Base-by-base conservation (phyloP, 2,113 vertebrate species). In the Climacteris rufus region DNA sequence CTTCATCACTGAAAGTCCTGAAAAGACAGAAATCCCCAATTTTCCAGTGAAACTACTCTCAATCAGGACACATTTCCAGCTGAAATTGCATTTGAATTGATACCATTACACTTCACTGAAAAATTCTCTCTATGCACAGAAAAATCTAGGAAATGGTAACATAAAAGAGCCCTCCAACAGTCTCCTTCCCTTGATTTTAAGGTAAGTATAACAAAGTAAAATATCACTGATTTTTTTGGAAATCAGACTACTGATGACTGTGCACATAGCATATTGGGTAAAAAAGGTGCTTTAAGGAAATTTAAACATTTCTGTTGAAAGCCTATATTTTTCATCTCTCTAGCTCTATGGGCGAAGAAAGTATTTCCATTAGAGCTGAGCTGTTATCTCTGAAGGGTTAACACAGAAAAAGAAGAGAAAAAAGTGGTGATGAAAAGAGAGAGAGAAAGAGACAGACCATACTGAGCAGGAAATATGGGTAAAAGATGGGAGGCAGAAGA, bases 1-100 rank as follows among this genome's bases (percentile, higher is more conserved):
- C 28, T 77, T 89, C 18, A 78, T 28, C 19, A 74, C 47, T 45
- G 60, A 87, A 61, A 91, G 22, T 37, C 40, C n/a, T 53, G 31
- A 91, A 89, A 71, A 85, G 37, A 83, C 11, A 91, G 37, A 95
- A 93, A 30, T 14, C 28, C 17, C 7, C 21, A 21, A 66, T 85
- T 47, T 90, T 6, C 42, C n/a, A 88, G 60, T 50, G 33, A 92
- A 95, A 90, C 52, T 74, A 21, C 27, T 57, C 47, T 83, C 50
- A 85, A 33, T 61, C 30, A 63, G n/a, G 49, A 92, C 9, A 66
- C 66, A 80, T 56, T 93, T 94, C 24, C 47, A 90, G 27, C 28
- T 63, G 59, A 80, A 96, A 95, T 76, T 90, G 37, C 39, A 52
- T 90, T 83, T 90, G 75, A 95, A 96, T 90, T 83, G 79, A 70